Conservation (phyloP, 2,797 vertebrate species). For the Lithobates sylvaticus region DNA sequence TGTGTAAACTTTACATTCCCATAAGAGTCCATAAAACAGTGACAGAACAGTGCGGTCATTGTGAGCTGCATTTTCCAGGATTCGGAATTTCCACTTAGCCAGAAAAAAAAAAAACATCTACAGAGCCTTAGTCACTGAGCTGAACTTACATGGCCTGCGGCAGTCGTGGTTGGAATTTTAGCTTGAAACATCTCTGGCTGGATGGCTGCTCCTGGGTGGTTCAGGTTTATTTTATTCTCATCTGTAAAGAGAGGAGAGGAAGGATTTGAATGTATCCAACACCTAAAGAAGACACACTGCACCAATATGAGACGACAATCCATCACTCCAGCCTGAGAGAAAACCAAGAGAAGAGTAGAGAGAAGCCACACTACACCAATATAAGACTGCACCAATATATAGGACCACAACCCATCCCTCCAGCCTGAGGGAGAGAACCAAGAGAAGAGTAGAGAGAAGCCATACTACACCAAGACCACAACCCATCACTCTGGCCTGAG, state of each 20-base stretch:
- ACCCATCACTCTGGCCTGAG: no score
- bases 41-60: not conserved
- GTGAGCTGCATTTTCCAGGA: not conserved
- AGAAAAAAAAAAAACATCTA: not conserved
- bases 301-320: no score
- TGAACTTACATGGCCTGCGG: constrained; percentile 54
- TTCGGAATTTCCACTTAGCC: not conserved
- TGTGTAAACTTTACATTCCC: constrained; percentile 8
- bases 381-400: no score
- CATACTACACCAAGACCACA: no score
- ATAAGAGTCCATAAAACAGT: not conserved
- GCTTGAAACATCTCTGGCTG: constrained; percentile 56
- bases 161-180: constrained; percentile 38
- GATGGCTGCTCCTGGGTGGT: not conserved
- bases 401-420: no score
- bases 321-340: no score
- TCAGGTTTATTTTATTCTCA: constrained; percentile 40
- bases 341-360: no score
- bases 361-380: no score
- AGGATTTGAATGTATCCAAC: not conserved
- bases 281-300: no score
- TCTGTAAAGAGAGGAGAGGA: constrained; percentile 21
- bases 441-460: no score
- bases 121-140: not conserved
- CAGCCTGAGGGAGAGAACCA: no score